These are phyloP conservation scores for Scortum barcoo DNA, from an alignment of 2,113 vertebrate genomes.

Conservation along the genomic window DNA sequence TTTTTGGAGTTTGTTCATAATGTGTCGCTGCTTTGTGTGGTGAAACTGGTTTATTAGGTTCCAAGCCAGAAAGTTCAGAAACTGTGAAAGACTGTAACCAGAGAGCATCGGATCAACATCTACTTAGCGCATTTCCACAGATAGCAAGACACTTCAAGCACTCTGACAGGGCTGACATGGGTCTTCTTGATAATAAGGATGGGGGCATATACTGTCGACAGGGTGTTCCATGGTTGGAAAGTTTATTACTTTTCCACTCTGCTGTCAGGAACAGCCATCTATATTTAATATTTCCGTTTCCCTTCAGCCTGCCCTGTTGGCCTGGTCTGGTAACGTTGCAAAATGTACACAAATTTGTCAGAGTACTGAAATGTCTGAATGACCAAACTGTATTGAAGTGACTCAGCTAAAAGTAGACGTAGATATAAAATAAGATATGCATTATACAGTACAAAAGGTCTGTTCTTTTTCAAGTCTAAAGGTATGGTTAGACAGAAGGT, in stretches of 20 bases:
- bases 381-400: background rate
- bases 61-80: conserved; percentile 27
- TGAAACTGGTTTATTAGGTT: conserved; percentile 32
- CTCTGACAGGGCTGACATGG: conserved; percentile 69
- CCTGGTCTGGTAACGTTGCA: conserved; percentile 30
- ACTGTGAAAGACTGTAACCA: conserved; percentile 31
- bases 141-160: conserved; percentile 57
- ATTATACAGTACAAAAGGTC: background rate
- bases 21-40: background rate
- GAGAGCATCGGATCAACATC: conserved; percentile 53
- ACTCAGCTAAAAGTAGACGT: background rate
- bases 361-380: conserved; percentile 4
- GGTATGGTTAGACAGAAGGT: background rate
- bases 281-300: conserved; percentile 72
- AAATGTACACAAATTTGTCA: background rate
- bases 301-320: conserved; percentile 42
- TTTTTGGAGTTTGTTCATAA: conserved; percentile 12
- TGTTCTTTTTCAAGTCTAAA: background rate
- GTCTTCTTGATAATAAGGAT: conserved; percentile 75
- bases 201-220: conserved; percentile 62
- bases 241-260: conserved; percentile 64
- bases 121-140: conserved; percentile 63
- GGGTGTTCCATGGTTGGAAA: conserved; percentile 68
- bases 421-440: background rate
- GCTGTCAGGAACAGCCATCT: conserved; percentile 69